phyloP scores from a whole-genome alignment of 2,888 invertebrate species.

The Balanococcus diminutus region DNA sequence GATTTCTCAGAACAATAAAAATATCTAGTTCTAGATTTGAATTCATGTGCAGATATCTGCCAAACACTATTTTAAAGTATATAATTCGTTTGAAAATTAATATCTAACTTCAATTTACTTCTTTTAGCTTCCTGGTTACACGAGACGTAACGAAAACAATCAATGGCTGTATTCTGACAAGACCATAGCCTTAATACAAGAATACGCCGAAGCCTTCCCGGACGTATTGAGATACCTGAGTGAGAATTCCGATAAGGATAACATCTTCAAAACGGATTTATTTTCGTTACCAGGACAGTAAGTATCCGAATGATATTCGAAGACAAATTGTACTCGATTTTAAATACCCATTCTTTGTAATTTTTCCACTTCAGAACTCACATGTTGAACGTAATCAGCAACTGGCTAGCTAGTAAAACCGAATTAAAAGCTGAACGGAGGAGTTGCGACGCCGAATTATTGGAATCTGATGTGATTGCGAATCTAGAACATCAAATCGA shows the following conservation, averaged over 20 bases:
- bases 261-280: slow-evolving; percentile 26
- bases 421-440: slow-evolving; percentile 44
- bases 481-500: slow-evolving; percentile 30
- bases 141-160: slow-evolving; percentile 69
- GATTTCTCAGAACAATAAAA: too few relatives aligned
- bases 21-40: too few relatives aligned
- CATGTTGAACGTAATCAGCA: slow-evolving; percentile 41
- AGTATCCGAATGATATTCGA: background rate
- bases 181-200: slow-evolving; percentile 72
- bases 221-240: slow-evolving; percentile 63
- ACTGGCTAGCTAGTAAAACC: slow-evolving; percentile 39
- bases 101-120: slow-evolving; percentile 48
- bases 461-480: background rate
- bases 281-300: slow-evolving; percentile 43
- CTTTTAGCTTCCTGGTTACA: slow-evolving; percentile 77
- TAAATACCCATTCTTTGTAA: background rate
- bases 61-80: too few relatives aligned
- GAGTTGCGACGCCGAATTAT: slow-evolving; percentile 42
- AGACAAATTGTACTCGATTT: background rate
- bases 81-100: background rate
- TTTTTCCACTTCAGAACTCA: background rate
- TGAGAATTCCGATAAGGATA: slow-evolving; percentile 45
- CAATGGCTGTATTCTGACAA: slow-evolving; percentile 83
- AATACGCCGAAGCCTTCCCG: slow-evolving; percentile 75
- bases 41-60: too few relatives aligned